Conservation (phyloP, 2,888 invertebrate species). For the Drosophila meridiana region DNA sequence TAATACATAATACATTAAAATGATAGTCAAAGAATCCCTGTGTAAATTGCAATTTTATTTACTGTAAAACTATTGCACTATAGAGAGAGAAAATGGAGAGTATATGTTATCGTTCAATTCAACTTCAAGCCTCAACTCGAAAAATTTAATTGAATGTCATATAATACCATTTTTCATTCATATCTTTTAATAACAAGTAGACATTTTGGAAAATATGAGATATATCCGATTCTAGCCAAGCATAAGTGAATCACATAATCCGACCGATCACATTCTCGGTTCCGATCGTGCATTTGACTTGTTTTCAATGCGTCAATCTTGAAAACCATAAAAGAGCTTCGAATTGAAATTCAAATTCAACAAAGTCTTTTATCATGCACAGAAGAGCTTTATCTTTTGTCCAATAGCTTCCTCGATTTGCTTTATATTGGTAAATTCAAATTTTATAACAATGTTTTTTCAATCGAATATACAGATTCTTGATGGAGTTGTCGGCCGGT, state of each 20-base stretch:
- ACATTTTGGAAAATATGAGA: too few relatives aligned
- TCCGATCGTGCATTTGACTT: background rate
- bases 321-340: conserved; percentile 1
- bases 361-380: conserved; percentile 7
- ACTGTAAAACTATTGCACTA: too few relatives aligned
- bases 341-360: conserved; percentile 13
- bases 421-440: conserved; percentile 6
- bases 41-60: too few relatives aligned
- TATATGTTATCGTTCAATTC: too few relatives aligned
- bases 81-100: too few relatives aligned
- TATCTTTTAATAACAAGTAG: too few relatives aligned
- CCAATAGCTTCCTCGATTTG: conserved; percentile 10
- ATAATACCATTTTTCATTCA: too few relatives aligned
- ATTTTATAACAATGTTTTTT: conserved; percentile 6
- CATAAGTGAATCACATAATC: background rate
- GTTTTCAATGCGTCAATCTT: conserved; percentile 1
- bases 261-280: background rate
- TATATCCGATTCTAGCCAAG: background rate
- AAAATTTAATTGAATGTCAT: too few relatives aligned
- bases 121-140: too few relatives aligned
- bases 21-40: too few relatives aligned
- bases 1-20: too few relatives aligned
- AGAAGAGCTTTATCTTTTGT: conserved; percentile 11
- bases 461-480: background rate
- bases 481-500: background rate